Evolutionary conservation across 2,888 invertebrate genomes (phyloP).

Genomic region (Synanthedon tipuliformis): DNA sequence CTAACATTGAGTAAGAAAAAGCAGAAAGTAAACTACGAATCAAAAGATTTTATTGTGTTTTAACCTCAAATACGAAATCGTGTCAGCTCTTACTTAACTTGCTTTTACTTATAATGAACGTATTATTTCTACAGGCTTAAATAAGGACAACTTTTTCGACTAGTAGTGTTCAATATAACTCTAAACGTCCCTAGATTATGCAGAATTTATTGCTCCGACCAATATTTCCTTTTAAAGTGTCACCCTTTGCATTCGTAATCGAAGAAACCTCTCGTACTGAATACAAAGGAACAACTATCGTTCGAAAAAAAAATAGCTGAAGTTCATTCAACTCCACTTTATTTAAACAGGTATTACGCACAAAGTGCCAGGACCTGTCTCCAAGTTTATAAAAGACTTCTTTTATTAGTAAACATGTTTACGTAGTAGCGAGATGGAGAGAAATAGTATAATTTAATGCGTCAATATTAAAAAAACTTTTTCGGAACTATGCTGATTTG

Average conservation of each 20-base stretch:
- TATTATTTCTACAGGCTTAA: too few species aligned
- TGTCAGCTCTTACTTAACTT: too few species aligned
- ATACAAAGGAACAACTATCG: conserved; percentile 47
- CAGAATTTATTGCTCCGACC: conserved; percentile 28
- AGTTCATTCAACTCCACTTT: conserved; percentile 53
- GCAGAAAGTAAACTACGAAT: background rate
- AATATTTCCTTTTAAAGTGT: conserved; percentile 64
- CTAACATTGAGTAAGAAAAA: too few species aligned
- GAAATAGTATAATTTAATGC: too few species aligned
- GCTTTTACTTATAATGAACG: too few species aligned
- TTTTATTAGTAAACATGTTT: conserved; percentile 1
- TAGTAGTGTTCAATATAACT: background rate
- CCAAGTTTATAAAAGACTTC: conserved; percentile 1
- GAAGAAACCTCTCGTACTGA: conserved; percentile 50
- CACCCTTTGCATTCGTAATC: conserved; percentile 63
- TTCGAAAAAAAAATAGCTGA: conserved; percentile 34
- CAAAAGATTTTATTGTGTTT: too few species aligned
- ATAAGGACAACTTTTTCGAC: too few species aligned
- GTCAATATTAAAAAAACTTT: too few species aligned
- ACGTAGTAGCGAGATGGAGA: background rate
- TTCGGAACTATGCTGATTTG: too few species aligned
- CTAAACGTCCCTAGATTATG: conserved; percentile 9
- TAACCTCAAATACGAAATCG: too few species aligned
- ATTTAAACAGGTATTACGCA: conserved; percentile 15
- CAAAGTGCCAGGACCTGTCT: conserved; percentile 8